Evolutionary conservation across 1,140 invertebrate genomes (phyloP).

Genomic region (Pentalonia nigronervosa): DNA sequence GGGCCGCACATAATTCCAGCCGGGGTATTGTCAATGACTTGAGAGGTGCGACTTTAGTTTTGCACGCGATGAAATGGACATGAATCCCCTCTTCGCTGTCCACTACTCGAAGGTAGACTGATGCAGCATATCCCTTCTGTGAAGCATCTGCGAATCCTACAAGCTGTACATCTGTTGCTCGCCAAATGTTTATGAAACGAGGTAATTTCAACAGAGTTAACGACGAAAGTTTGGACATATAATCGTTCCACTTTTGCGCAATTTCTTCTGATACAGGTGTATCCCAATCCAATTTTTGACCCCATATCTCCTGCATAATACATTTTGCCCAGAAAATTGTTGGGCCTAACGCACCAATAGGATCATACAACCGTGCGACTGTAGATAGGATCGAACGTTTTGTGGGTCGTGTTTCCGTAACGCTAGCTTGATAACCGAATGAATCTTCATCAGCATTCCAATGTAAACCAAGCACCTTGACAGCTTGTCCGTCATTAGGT

Average conservation of each 20-base stretch:
- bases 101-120: background rate
- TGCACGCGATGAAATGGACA: background rate
- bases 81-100: accelerated
- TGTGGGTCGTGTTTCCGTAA: no score
- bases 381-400: background rate
- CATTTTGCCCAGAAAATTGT: background rate
- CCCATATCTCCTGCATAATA: background rate
- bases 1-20: background rate
- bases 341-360: background rate
- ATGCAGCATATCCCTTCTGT: background rate
- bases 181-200: background rate
- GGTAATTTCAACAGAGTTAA: background rate
- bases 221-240: background rate
- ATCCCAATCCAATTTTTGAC: background rate
- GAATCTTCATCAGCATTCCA: background rate
- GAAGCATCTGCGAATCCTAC: background rate
- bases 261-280: background rate
- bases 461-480: slow-evolving; percentile 18
- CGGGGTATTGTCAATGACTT: background rate
- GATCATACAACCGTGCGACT: background rate
- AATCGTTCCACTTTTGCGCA: background rate
- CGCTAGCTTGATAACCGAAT: slow-evolving; percentile 8
- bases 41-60: background rate
- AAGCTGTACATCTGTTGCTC: background rate
- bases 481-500: background rate